Percentiles rank a stretch among this genome's conserved stretches.
phyloP scores from a whole-genome alignment of 2,113 vertebrate genomes.

The Hirundichthys speculiger region DNA sequence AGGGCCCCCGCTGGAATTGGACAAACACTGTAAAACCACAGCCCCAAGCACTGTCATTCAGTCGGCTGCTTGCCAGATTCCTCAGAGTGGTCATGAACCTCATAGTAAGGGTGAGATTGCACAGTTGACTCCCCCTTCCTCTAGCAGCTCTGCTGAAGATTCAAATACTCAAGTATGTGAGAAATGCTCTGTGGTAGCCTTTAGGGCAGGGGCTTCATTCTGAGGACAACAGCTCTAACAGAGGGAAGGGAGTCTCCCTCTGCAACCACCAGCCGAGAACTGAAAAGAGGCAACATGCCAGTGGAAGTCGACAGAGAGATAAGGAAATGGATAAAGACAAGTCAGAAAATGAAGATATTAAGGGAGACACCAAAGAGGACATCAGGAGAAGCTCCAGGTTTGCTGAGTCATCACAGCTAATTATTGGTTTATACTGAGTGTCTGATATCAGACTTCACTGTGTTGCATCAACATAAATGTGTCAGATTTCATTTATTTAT shows the following conservation, averaged over 20 bases:
- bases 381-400: slow-evolving; percentile 65
- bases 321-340: slow-evolving; percentile 58
- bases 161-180: slow-evolving; percentile 74
- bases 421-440: no score
- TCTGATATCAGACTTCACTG: no score
- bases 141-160: slow-evolving; percentile 63
- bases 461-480: not conserved
- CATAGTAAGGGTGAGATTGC: slow-evolving; percentile 59
- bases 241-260: slow-evolving; percentile 56
- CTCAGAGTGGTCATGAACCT: slow-evolving; percentile 64
- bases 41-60: slow-evolving; percentile 78
- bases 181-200: slow-evolving; percentile 84
- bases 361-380: slow-evolving; percentile 71
- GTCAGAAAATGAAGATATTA: slow-evolving; percentile 46
- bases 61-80: slow-evolving; percentile 78
- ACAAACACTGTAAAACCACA: slow-evolving; percentile 75
- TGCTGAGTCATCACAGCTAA: not conserved
- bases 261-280: slow-evolving; percentile 69
- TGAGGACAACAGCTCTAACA: slow-evolving; percentile 52
- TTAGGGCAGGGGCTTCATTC: slow-evolving; percentile 65
- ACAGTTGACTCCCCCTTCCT: slow-evolving; percentile 62
- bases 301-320: slow-evolving; percentile 49
- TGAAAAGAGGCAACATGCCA: slow-evolving; percentile 67
- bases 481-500: not conserved
- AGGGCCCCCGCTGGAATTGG: slow-evolving; percentile 66